Base-by-base conservation (phyloP, 2,888 invertebrate species). In the Eupsilia transversa region DNA sequence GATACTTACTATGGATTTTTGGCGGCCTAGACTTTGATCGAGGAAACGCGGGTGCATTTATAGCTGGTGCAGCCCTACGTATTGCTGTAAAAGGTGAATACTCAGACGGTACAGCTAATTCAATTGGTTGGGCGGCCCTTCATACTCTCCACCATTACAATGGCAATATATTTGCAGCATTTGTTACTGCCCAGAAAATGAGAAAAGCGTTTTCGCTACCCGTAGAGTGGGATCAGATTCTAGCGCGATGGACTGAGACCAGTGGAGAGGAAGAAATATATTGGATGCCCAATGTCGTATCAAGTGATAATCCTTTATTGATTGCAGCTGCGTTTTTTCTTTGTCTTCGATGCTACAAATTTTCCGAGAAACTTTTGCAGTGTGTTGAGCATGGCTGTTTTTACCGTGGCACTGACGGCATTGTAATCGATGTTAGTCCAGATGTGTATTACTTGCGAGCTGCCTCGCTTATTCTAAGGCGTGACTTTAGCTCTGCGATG, bases 281-380 rank as follows among this genome's bases (percentile, higher is more conserved):
- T 85, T 96, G 96, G 96, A 87, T 90, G 54, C 96, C 96, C 7
- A 80, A 86, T 20, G 82, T 88, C 5, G 69, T 96, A 49, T 75
- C 86, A 72, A 76, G 85, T 33, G 76, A 87, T 30, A 93, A 95
- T 81, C 96, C 96, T 27, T 83, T 96, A 14, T 72, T 96, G 56
- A 90, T 95, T 46, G 91, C 96, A n/a, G 93, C 96, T 64, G 94
- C 96, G 7, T 95, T 96, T 80, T 96, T 96, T 83, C 90, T 96
- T 46, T 96, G 96, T 79, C 90, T 96, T 52, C 90, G 95, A 61
- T 95, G 95, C 78, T 96, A 90, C 81, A 91, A 89, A 71, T 94
- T 96, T 78, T 86, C 91, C 52, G 94, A 94, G 70, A 88, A 79
- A 60, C 83, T 96, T 59, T 82, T 96, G 56, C 83, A 89, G 46